Base-by-base conservation (phyloP, 2,888 invertebrate genomes). In the Andrena bucephala region DNA sequence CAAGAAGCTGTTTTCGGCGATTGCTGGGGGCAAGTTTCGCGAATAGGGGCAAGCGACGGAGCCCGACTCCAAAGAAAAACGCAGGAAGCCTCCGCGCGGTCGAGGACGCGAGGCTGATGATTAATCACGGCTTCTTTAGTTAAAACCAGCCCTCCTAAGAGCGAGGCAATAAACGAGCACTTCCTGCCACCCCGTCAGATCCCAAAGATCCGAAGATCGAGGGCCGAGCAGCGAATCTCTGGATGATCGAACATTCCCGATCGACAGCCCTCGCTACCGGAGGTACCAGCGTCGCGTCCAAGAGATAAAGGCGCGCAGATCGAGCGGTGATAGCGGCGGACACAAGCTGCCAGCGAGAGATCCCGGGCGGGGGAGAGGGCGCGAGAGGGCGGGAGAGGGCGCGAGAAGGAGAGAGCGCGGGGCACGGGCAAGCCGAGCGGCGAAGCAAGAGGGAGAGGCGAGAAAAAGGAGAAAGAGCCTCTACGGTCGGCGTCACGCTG, bases 401-500 rank as follows among this genome's bases (percentile, higher is more conserved):
- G 60, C 62, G 57, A 24, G 52, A n/a, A 60, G 67, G 62, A 48
- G 63, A 50, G 72, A 66, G 50, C 36, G 8, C 13, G 31, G 7
- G 42, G 36, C 42, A 71, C 50, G 29, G 57, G 59, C 67, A 70
- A 72, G 69, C 59, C 75, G 62, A 65, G 71, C 74, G 70, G 66
- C 57, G 57, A 62, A 67, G 67, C 65, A 75, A 71, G 81, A 81
- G 74, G 66, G 74, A 78, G 84, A 87, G 85, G 85, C 74, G 82
- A 83, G 83, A 87, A 88, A 85, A 90, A 90, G 85, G 84, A 84
- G 87, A 86, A 87, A 87, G 88, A 88, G 85, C 84, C 72, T 74
- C 87, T 89, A 88, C 89, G 89, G 89, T 91, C 89, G 93, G 93
- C 94, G 93, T 93, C 94, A 93, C 89, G 93, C 94, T 93, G 94